A percentile compares a stretch with the other conserved stretches of the same genome.
Evolutionary conservation across 2,113 vertebrate species (phyloP).

Genomic region (Manacus vitellinus): DNA sequence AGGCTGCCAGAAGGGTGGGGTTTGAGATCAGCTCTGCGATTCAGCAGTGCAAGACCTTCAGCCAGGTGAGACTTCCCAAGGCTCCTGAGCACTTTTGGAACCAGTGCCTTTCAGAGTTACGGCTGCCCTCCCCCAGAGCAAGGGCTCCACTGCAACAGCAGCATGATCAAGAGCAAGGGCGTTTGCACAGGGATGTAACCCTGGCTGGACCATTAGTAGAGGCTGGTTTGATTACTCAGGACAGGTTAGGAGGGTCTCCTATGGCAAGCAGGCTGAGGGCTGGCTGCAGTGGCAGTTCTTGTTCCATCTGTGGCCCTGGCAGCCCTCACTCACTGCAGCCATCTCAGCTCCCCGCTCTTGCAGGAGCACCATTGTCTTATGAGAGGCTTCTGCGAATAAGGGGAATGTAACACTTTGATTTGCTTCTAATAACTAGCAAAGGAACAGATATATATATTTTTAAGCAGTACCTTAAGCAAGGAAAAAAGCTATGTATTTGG

Average conservation of each 20-base stretch:
- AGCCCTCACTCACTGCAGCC: background rate
- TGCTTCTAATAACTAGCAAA: conserved; percentile 63
- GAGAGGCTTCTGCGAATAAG: background rate
- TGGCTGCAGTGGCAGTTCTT: background rate
- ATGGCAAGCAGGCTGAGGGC: background rate
- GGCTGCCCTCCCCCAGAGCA: background rate
- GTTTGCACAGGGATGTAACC: background rate
- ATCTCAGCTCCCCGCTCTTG: background rate
- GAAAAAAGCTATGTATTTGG: conserved; percentile 61
- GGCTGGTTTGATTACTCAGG: background rate
- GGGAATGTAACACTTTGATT: conserved; percentile 47
- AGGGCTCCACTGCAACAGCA: background rate
- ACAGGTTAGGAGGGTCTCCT: background rate
- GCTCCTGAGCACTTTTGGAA: background rate
- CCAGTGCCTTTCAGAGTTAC: background rate
- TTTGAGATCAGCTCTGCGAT: background rate
- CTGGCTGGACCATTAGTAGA: background rate
- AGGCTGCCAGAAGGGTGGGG: background rate
- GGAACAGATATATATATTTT: conserved; percentile 46
- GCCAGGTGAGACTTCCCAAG: background rate
- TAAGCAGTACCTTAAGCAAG: conserved; percentile 63
- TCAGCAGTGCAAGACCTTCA: background rate
- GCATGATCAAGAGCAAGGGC: background rate
- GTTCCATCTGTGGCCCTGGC: background rate
- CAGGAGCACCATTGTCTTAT: conserved; percentile 8